Conservation (phyloP, 2,888 invertebrate species). For the Orthonevra nobilis region DNA sequence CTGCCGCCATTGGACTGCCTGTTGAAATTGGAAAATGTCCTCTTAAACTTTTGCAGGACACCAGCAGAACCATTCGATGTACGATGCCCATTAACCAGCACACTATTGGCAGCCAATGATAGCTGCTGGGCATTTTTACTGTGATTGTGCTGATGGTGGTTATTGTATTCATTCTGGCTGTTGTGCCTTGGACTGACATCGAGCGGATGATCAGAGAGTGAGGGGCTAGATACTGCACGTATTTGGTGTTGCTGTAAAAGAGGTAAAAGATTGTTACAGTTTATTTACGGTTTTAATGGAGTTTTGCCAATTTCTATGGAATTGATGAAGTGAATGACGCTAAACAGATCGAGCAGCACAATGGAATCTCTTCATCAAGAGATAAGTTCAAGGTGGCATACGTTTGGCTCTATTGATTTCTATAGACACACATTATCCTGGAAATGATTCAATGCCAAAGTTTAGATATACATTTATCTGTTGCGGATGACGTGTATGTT, state of each 20-base stretch:
- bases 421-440: too few relatives aligned
- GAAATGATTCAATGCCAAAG: too few relatives aligned
- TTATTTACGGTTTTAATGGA: constrained; percentile 60
- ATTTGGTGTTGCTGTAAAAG: constrained; percentile 78
- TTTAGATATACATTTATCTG: too few relatives aligned
- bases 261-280: constrained; percentile 21
- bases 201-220: constrained; percentile 75
- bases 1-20: constrained; percentile 71
- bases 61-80: constrained; percentile 80
- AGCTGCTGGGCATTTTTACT: constrained; percentile 50
- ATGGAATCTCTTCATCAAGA: constrained; percentile 13
- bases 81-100: constrained; percentile 50
- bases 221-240: constrained; percentile 79
- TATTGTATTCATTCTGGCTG: constrained; percentile 56
- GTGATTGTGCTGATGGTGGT: constrained; percentile 48
- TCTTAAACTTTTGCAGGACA: constrained; percentile 86
- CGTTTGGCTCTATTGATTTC: too few relatives aligned
- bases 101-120: constrained; percentile 35
- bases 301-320: constrained; percentile 44
- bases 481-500: too few relatives aligned
- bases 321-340: constrained; percentile 2
- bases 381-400: constrained; percentile 50
- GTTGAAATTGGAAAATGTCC: constrained; percentile 83
- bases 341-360: constrained; percentile 22
- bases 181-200: constrained; percentile 55